Conservation (phyloP, 1,140 invertebrate genomes). For the silkworm (Bombyx mori) region ASM3026992v2 NC_085114.1:5715501-5716000, state of each 20-base stretch:
- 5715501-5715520: conserved; percentile 40
- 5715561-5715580: conserved; percentile 45
- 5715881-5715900: conserved; percentile 88
- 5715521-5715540: conserved; percentile 39
- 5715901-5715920: conserved; percentile 89
- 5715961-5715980: too few relatives aligned
- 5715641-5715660: too few relatives aligned
- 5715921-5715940: conserved; percentile 33
- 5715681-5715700: too few relatives aligned
- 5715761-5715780: conserved; percentile 16
- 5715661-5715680: too few relatives aligned
- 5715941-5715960: too few relatives aligned
- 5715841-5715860: conserved; percentile 90
- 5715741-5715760: too few relatives aligned
- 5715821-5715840: conserved; percentile 94
- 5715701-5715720: too few relatives aligned
- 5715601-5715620: too few relatives aligned
- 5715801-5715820: conserved; percentile 93
- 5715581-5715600: conserved; percentile 3
- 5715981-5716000: conserved; percentile 21
- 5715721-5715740: too few relatives aligned
- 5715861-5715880: conserved; percentile 91
- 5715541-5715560: conserved; percentile 33
- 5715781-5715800: conserved; percentile 85
- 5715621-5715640: too few relatives aligned